Evolutionary conservation across 2,113 vertebrate genomes (phyloP), one percentile per base, ranked within the genome.

Genomic region (Fulica atra): DNA sequence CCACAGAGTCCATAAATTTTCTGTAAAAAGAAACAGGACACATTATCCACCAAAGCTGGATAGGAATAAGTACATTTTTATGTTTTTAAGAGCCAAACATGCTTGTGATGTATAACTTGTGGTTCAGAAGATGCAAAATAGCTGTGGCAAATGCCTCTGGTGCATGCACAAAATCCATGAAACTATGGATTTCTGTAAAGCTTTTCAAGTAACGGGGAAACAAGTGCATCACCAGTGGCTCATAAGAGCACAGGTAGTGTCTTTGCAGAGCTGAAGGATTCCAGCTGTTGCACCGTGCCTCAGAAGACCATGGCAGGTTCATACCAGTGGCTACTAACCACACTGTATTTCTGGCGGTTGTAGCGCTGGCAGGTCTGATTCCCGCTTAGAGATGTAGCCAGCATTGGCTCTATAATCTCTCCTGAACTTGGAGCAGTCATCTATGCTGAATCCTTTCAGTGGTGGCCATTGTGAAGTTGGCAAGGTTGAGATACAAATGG

Each of bases 181-280:
- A 23, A 48, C 48, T 23, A 5, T 51, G 21, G 36, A 2, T 72
- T 63, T 63, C 16, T 79, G 24, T 31, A 38, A 50, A 44, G 31
- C 20, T 44, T 18, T 23, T 2, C 3, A 11, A 31, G 33, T 9
- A 25, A 51, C 35, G 15, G 40, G 19, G 38, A 36, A 19, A 8
- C 9, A 31, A 15, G 21, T 16, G 18, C 23, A 54, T 26, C 6
- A 36, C 19, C 8, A 33, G 48, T 19, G 48, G 36, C 64, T 90
- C 17, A 17, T 29, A 56, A 36, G 76, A 3, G 4, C 25, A 24
- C 25, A 4, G 0, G 2, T 0, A 8, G 31, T 23, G 26, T 42
- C 26, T 61, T 72, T 56, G 21, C 40, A 31, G 61, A 74, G n/a
- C 50, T 69, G 7, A 61, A 73, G 44, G 54, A 20, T 54, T 54